phyloP scores from a whole-genome alignment of 2,888 invertebrate genomes.

The Bombylius discolor region DNA sequence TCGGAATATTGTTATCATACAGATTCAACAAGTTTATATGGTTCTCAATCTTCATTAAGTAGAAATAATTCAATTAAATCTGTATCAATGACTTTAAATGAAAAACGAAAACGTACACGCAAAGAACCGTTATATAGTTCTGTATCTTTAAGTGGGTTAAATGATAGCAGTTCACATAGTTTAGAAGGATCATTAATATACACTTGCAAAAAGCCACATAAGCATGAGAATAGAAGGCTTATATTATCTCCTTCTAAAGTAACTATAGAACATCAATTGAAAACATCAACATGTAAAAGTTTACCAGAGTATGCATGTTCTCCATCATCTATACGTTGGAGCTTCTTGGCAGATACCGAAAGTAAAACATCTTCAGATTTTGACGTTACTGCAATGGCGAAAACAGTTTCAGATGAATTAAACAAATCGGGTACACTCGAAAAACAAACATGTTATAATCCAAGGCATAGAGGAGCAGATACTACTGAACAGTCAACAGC shows the following conservation, averaged over 20 bases:
- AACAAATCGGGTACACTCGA: background rate
- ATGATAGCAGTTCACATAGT: conserved; percentile 30
- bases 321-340: conserved; percentile 37
- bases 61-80: conserved; percentile 35
- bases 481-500: conserved; percentile 29
- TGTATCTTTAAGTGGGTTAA: conserved; percentile 31
- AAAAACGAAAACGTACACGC: conserved; percentile 20
- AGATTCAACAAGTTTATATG: conserved; percentile 35
- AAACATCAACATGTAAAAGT: conserved; percentile 28
- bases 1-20: conserved; percentile 36
- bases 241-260: conserved; percentile 25
- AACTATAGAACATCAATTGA: conserved; percentile 30
- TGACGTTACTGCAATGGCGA: conserved; percentile 18
- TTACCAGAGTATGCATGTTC: conserved; percentile 35
- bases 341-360: conserved; percentile 31
- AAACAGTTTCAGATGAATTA: conserved; percentile 3
- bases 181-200: conserved; percentile 32
- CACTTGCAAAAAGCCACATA: conserved; percentile 31
- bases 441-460: conserved; percentile 1
- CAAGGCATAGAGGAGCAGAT: conserved; percentile 7
- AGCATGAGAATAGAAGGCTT: conserved; percentile 21
- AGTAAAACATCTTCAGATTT: conserved; percentile 28
- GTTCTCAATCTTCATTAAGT: conserved; percentile 33
- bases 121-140: conserved; percentile 33
- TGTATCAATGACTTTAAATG: conserved; percentile 28